Evolutionary conservation across 92 coral and sea anemone genomes (phyloP), one percentile per base, ranked within the genome.

Genomic region (Zoanthus sansibaricus): DNA sequence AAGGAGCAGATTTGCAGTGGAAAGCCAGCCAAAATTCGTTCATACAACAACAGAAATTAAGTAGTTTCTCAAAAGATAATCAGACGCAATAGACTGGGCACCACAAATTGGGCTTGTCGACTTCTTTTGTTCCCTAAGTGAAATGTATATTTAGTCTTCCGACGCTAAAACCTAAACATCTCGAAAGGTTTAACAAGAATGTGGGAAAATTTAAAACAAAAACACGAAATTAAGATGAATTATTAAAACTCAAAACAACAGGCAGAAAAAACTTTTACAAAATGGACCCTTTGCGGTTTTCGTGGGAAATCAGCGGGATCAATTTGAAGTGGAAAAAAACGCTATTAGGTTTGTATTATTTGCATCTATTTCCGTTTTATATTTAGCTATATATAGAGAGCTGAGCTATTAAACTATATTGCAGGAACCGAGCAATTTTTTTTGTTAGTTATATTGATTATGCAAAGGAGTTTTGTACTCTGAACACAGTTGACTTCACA

Each of bases 51-150:
- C 48, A 55, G 74, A 69, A 48, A 75, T 47, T 25, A 25, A 25
- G 25, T 25, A 25, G 21, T 25, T 51, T 30, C 9, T 18, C 67
- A 7, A 49, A 9, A 76, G 42, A 76, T 66, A 66, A 15, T n/a
- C 12, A 45, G 18, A 61, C 59, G 85, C 52, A 64, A 62, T 76
- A 31, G 82, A 51, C 82, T 76, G 79, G 79, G 82, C 21, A 76
- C 82, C 18, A 76, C 82, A 49, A 75, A 49, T 16, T 49, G 64
- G 37, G 62, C 66, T 46, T 55, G 46, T 76, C 66, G 42, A 76
- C 31, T 16, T 44, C 18, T 46, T 80, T 70, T 61, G 72, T 78
- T 46, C n/a, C n/a, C 69, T n/a, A 62, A 62, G 21, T 17, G 69
- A 62, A 62, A 62, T 17, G 69, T 51, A 31, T 69, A 9, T 42